These are phyloP conservation scores for Hypotaenidia okinawae DNA, from an alignment of 2,797 vertebrate species.

Conservation along the genomic window DNA sequence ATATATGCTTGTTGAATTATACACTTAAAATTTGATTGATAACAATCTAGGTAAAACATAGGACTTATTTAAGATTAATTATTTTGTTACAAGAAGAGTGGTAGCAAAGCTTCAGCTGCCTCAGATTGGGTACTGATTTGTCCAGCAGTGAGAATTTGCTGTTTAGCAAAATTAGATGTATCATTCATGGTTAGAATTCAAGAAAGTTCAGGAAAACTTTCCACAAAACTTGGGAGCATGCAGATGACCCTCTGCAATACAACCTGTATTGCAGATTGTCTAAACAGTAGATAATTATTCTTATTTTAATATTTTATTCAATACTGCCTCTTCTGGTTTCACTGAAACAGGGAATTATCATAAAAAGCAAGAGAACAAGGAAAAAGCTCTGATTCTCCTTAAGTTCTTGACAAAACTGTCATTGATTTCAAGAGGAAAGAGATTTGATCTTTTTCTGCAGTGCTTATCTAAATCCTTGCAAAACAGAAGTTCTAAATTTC, in stretches of 20 bases:
- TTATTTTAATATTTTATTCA: conserved; percentile 51
- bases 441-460: neutral
- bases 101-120: neutral
- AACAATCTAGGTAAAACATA: neutral
- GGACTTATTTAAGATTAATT: neutral
- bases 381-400: neutral
- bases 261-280: neutral
- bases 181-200: neutral
- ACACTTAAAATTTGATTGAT: neutral
- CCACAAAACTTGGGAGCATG: neutral
- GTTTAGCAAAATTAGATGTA: neutral
- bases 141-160: neutral
- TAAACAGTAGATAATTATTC: conserved; percentile 18
- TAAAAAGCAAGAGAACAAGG: neutral
- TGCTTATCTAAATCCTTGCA: neutral
- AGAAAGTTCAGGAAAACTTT: neutral
- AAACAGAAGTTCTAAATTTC: neutral
- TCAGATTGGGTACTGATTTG: neutral
- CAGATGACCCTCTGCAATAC: neutral
- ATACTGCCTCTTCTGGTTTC: conserved; percentile 14
- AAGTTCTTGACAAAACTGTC: conserved; percentile 20
- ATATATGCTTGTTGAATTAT: neutral
- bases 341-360: neutral
- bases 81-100: neutral
- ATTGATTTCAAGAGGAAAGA: neutral